A percentile compares a stretch with the other conserved stretches of the same genome.
Evolutionary conservation across 1,140 invertebrate genomes (phyloP).

Genomic region (Melitaea cinxia): DNA sequence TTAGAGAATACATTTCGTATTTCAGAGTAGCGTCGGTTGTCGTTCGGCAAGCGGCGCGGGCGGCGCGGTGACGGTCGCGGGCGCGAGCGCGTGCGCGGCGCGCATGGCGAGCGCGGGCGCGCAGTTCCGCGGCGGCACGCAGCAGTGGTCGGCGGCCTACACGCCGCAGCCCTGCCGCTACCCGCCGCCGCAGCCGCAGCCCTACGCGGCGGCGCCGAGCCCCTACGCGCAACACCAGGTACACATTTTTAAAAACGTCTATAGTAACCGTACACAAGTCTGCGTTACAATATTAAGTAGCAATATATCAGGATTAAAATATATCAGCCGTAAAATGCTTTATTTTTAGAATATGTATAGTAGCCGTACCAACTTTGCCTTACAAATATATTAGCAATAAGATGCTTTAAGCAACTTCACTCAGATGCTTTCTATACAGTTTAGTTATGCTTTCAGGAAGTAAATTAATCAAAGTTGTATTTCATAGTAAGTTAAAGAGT

Average conservation of each 20-base stretch:
- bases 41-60: conserved; percentile 60
- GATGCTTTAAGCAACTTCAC: too few relatives aligned
- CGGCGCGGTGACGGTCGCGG: conserved; percentile 68
- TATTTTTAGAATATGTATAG: too few relatives aligned
- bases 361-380: too few relatives aligned
- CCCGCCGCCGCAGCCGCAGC: conserved; percentile 74
- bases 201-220: conserved; percentile 67
- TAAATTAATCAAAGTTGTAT: not conserved
- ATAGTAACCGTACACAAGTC: not conserved
- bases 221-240: conserved; percentile 74
- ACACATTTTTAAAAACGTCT: conserved; percentile 14
- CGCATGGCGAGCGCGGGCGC: conserved; percentile 78
- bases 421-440: too few relatives aligned
- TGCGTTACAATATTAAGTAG: not conserved
- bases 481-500: not conserved
- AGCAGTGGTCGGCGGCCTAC: conserved; percentile 74
- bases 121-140: conserved; percentile 72
- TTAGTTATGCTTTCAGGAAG: not conserved
- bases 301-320: too few relatives aligned
- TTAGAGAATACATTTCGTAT: conserved; percentile 18
- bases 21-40: conserved; percentile 71
- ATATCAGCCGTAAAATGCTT: too few relatives aligned
- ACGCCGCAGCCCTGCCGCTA: conserved; percentile 77
- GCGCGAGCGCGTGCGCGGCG: conserved; percentile 64
- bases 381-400: too few relatives aligned